A percentile compares a stretch with the other conserved stretches of the same genome.
Conservation (phyloP, 2,888 invertebrate species). For the Drosophila nr. medialis region DNA sequence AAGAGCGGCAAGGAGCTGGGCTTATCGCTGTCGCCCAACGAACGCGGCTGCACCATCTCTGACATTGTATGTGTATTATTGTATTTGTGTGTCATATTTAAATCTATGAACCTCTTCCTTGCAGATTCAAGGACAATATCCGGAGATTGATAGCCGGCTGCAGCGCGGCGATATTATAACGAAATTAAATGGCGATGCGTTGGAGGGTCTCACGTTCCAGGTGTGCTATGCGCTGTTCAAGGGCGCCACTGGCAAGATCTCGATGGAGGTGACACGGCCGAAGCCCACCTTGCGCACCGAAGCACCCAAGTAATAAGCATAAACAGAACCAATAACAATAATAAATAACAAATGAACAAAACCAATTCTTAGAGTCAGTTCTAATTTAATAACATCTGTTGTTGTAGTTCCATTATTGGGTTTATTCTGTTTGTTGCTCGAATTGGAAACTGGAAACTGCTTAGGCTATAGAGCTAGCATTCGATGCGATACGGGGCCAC, state of each 20-base stretch:
- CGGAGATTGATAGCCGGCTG: conserved; percentile 94
- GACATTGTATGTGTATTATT: conserved; percentile 91
- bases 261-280: conserved; percentile 93
- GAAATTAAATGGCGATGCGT: conserved; percentile 94
- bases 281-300: conserved; percentile 86
- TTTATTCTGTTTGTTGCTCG: conserved; percentile 49
- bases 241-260: conserved; percentile 92
- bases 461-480: conserved; percentile 99
- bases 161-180: conserved; percentile 96
- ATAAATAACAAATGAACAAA: conserved; percentile 39
- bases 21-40: conserved; percentile 92
- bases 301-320: conserved; percentile 66
- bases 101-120: conserved; percentile 2
- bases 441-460: conserved; percentile 46
- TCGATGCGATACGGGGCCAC: conserved; percentile 99
- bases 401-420: conserved; percentile 68
- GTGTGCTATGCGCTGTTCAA: conserved; percentile 96
- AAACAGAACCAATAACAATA: conserved; percentile 27
- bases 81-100: not conserved
- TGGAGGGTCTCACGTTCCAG: conserved; percentile 91
- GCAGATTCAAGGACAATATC: conserved; percentile 94
- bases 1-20: conserved; percentile 96
- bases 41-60: conserved; percentile 94
- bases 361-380: conserved; percentile 54
- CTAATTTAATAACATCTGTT: conserved; percentile 67